A percentile compares a stretch with the other conserved stretches of the same genome.
phyloP scores from a whole-genome alignment of 2,888 invertebrate species.

The Xestia rhomboidea region DNA sequence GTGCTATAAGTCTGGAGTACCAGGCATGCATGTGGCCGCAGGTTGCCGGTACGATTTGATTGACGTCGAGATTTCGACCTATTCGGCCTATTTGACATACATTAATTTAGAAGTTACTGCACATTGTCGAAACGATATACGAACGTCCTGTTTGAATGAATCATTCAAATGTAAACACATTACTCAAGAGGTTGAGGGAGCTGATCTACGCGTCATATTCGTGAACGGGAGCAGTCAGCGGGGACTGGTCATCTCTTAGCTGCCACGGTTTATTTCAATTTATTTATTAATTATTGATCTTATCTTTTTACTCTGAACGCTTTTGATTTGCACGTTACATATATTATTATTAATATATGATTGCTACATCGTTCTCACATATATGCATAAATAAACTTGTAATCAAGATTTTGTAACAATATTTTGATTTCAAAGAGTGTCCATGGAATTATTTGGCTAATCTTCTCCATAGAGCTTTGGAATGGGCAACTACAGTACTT shows the following conservation, averaged over 20 bases:
- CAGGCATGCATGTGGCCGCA: conserved; percentile 44
- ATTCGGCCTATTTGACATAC: not conserved
- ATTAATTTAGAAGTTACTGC: not conserved
- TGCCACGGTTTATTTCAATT: not conserved
- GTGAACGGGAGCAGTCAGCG: not conserved
- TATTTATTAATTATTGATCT: too few species aligned
- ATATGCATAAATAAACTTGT: too few species aligned
- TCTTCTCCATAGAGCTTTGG: not conserved
- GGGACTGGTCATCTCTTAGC: not conserved
- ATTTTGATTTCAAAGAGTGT: too few species aligned
- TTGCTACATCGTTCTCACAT: too few species aligned
- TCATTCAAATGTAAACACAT: too few species aligned
- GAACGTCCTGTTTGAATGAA: not conserved
- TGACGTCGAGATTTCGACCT: not conserved
- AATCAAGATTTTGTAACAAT: too few species aligned
- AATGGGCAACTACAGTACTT: not conserved
- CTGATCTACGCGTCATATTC: not conserved
- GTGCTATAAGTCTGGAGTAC: conserved; percentile 18
- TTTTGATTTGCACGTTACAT: too few species aligned
- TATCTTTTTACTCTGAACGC: too few species aligned
- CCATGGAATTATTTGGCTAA: too few species aligned
- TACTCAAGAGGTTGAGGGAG: too few species aligned
- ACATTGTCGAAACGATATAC: not conserved
- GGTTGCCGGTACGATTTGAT: conserved; percentile 12
- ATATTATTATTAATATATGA: too few species aligned